A percentile compares a stretch with the other conserved stretches of the same genome.
phyloP scores from a whole-genome alignment of 1,140 invertebrate genomes.

The Aphis gossypii region DNA sequence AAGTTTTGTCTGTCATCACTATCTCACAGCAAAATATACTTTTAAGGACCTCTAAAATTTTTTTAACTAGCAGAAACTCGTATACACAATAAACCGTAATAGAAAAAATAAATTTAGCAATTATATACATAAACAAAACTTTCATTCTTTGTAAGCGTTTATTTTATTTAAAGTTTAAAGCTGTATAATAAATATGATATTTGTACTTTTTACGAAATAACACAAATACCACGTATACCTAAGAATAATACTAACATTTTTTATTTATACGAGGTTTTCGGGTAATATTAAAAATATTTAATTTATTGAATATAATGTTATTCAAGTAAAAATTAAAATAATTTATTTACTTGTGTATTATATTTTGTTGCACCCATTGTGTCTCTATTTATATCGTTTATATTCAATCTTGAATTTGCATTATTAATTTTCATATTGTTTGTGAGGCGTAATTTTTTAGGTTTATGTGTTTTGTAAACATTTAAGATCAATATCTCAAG shows the following conservation, averaged over 20 bases:
- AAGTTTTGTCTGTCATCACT: not conserved
- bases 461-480: not conserved
- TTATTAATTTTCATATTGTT: not conserved
- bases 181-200: not conserved
- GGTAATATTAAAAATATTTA: not conserved
- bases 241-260: not conserved
- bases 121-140: not conserved
- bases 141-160: not conserved
- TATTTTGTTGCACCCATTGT: not conserved
- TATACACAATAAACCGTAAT: too few species aligned
- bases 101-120: not conserved
- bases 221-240: not conserved
- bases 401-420: not conserved
- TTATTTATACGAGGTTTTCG: not conserved
- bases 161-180: not conserved
- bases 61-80: too few species aligned
- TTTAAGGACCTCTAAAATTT: too few species aligned
- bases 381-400: not conserved
- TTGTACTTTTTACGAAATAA: not conserved
- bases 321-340: not conserved
- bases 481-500: not conserved
- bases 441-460: not conserved
- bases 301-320: not conserved
- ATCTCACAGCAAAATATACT: too few species aligned
- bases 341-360: not conserved